phyloP scores from a whole-genome alignment of 2,113 vertebrate genomes.

The Gopherus flavomarginatus region DNA sequence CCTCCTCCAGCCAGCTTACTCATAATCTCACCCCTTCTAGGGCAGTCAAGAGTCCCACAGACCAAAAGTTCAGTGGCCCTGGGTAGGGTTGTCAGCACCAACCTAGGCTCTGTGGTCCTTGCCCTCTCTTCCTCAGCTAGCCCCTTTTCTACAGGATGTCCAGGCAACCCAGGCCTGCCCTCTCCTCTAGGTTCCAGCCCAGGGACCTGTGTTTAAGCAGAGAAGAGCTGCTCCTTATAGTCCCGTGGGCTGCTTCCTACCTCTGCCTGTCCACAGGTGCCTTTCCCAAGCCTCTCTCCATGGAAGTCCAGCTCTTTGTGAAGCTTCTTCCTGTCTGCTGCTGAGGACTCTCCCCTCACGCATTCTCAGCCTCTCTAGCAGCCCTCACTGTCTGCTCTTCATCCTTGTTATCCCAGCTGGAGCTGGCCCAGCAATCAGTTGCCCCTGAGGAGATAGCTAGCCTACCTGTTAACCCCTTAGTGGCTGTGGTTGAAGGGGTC shows the following conservation, averaged over 20 bases:
- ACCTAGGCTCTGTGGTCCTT: neutral
- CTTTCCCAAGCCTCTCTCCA: neutral
- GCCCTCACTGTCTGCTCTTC: neutral
- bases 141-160: neutral
- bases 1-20: neutral
- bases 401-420: neutral
- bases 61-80: neutral
- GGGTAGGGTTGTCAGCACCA: neutral
- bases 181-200: neutral
- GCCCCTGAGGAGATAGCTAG: neutral
- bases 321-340: neutral
- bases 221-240: neutral
- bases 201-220: neutral
- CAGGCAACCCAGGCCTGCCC: neutral
- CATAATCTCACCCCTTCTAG: neutral
- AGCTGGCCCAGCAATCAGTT: neutral
- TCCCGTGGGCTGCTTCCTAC: neutral
- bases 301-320: neutral
- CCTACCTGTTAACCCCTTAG: neutral
- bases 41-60: neutral
- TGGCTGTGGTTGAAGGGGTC: neutral
- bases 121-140: neutral
- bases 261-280: neutral
- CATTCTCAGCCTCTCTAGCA: neutral
- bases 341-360: no score